Base-by-base conservation (phyloP, 2,797 vertebrate genomes). In the Leucoraja ocellata region DNA sequence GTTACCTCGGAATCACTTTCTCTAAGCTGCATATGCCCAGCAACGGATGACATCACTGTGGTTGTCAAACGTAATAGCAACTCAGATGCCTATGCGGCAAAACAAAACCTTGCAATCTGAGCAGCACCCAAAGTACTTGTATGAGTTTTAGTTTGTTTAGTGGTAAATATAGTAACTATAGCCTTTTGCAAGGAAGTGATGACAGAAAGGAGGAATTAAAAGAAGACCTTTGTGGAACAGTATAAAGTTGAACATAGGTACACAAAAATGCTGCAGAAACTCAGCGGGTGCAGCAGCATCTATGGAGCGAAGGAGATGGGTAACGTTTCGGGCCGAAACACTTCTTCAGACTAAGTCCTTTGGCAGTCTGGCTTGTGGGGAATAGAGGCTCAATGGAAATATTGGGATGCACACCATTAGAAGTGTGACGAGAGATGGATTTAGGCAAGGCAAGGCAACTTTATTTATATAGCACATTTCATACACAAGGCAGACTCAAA, bases 1-100 rank as follows among this genome's bases (percentile, higher is more conserved):
- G 58, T 76, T 92, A 18, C 39, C 28, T 23, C 74, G 36, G 68
- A 86, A 74, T 91, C 73, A 92, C 71, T 92, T 92, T 54, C 21
- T 54, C 36, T 76, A 54, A 9, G 90, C 3, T 54, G 65, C 25
- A 76, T 76, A 13, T 74, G 32, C 73, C 71, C 68, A 58, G 90
- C 73, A 92, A 92, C 84, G 32, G 39, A 23, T 39, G 68, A 46
- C 14, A 46, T 54, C 36, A 74, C 39, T 92, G 68, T 74, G 73
- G 90, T 76, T 76, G 25, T 39, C 6, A 13, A 73, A 91, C 32
- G 14, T 92, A 54, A 76, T 8, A 71, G 46, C 68, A 76, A 46
- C 23, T 76, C 73, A 7, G 36, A 39, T 71, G 54, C 71, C 10
- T 74, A 54, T 6, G n/a, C 61, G 21, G 8, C 32, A 8, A 0